Conservation (phyloP, 2,113 vertebrate species). For the Balaeniceps rex region DNA sequence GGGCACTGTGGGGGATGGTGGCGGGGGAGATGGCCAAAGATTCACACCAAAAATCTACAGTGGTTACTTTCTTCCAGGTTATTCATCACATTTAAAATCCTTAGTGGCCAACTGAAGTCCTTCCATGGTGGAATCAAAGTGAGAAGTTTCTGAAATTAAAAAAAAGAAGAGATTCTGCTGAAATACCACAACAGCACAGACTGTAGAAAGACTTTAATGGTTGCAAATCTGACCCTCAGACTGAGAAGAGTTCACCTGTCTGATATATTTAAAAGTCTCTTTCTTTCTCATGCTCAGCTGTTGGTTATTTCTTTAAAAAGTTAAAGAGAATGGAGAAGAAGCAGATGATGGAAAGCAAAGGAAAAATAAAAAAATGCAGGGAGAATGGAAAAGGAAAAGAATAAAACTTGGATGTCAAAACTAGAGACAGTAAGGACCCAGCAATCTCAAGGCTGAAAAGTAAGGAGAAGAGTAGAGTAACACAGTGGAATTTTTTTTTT, state of each 20-base stretch:
- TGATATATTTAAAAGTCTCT: neutral
- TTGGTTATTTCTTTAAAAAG: neutral
- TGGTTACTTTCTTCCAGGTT: neutral
- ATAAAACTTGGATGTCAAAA: neutral
- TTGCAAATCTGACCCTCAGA: neutral
- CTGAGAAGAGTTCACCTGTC: neutral
- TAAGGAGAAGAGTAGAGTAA: neutral
- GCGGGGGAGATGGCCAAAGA: neutral
- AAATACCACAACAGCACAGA: neutral
- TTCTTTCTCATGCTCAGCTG: neutral
- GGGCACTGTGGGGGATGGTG: too few relatives aligned
- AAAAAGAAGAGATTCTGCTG: neutral
- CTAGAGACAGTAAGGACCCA: neutral
- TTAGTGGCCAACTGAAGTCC: neutral
- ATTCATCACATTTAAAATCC: neutral
- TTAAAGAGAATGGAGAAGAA: neutral
- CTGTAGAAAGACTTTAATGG: neutral
- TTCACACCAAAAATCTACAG: neutral
- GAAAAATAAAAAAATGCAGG: neutral
- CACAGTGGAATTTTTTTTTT: neutral
- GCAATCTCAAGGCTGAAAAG: neutral
- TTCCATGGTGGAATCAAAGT: neutral
- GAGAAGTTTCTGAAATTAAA: conserved; percentile 45
- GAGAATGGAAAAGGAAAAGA: neutral
- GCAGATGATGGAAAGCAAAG: neutral